A percentile compares a stretch with the other conserved stretches of the same genome.
Conservation (phyloP, 2,797 vertebrate species). For the Anguilla anguilla region DNA sequence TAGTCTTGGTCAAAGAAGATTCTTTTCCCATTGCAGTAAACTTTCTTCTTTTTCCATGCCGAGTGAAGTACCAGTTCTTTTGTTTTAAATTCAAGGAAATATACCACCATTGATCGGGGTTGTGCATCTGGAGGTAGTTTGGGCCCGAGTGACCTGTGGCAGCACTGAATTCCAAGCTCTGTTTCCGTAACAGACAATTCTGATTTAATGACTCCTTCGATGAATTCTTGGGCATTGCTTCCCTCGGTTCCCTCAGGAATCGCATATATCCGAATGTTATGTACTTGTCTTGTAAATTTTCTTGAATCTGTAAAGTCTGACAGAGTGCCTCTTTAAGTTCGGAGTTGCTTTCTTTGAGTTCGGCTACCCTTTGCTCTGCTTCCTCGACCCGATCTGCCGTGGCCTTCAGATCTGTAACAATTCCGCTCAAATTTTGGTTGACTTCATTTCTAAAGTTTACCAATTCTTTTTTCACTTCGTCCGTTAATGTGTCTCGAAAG, state of each 20-base stretch:
- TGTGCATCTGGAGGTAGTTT: background rate
- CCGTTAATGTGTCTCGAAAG: background rate
- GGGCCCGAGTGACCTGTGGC: background rate
- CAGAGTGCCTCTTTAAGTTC: background rate
- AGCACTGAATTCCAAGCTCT: background rate
- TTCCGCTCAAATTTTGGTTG: background rate
- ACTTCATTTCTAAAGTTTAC: background rate
- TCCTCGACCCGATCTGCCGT: background rate
- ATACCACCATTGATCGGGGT: constrained; percentile 28
- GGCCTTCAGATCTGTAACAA: constrained; percentile 11
- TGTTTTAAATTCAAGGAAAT: constrained; percentile 35
- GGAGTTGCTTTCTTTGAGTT: background rate
- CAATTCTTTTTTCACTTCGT: background rate
- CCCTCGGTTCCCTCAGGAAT: background rate
- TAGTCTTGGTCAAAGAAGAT: too few species aligned
- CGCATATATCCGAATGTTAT: background rate
- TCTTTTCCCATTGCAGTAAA: background rate
- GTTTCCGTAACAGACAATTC: background rate
- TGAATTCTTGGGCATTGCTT: background rate
- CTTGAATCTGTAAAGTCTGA: background rate
- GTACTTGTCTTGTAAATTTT: background rate
- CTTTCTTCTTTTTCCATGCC: constrained; percentile 34
- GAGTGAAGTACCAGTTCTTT: constrained; percentile 31
- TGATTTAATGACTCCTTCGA: background rate
- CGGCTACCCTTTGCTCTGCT: background rate